Percentiles rank a stretch among this genome's conserved stretches.
phyloP scores from a whole-genome alignment of 2,797 vertebrate species.

The Luscinia megarhynchos region DNA sequence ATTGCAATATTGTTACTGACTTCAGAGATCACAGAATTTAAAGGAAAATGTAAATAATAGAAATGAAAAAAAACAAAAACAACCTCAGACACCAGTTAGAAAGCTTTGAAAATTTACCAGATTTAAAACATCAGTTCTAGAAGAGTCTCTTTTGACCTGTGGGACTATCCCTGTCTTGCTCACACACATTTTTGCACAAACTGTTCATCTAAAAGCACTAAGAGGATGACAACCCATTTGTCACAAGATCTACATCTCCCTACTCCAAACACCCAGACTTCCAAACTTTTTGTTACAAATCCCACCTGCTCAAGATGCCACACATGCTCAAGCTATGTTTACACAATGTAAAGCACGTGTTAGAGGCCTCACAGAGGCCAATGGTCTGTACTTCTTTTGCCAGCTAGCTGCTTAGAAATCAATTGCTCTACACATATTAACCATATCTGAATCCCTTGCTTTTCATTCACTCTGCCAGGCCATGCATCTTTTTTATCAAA shows the following conservation, averaged over 20 bases:
- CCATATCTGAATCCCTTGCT: not conserved
- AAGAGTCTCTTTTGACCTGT: not conserved
- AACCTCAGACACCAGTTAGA: not conserved
- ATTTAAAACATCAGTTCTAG: not conserved
- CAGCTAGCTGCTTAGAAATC: not conserved
- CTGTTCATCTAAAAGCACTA: not conserved
- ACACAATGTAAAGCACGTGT: accelerated
- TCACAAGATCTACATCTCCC: not conserved
- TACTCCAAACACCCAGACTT: not conserved
- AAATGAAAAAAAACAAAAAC: not conserved
- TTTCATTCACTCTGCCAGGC: not conserved
- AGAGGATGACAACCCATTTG: not conserved
- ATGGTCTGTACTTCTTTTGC: not conserved
- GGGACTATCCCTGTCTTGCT: not conserved
- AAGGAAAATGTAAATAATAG: not conserved
- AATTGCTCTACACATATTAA: not conserved
- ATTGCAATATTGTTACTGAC: not conserved
- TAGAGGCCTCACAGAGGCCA: not conserved
- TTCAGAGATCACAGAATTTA: not conserved
- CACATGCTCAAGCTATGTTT: accelerated
- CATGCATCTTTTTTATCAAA: not conserved
- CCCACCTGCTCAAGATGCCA: not conserved
- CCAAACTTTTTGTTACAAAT: not conserved
- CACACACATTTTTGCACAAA: not conserved
- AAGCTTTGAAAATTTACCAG: not conserved